Conservation (phyloP, 2,888 invertebrate species). For the Mythimna ferrago region DNA sequence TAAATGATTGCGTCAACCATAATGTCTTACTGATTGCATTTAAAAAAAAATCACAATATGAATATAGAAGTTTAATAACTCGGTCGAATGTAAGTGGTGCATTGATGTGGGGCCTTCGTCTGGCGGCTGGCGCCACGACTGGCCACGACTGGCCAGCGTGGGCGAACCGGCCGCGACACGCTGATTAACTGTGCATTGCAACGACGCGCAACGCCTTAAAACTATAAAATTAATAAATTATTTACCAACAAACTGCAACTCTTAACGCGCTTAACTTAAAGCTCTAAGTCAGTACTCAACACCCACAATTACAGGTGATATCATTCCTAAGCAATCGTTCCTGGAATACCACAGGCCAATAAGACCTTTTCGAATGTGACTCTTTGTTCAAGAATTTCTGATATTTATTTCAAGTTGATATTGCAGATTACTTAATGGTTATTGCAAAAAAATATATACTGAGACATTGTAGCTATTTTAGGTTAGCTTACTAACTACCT, state of each 20-base stretch:
- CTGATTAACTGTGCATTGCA: slow-evolving; percentile 82
- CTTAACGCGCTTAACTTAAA: slow-evolving; percentile 49
- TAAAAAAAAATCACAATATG: slow-evolving; percentile 54
- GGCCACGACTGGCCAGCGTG: slow-evolving; percentile 75
- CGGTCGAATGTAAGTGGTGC: slow-evolving; percentile 71
- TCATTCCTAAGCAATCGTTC: slow-evolving; percentile 50
- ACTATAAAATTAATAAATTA: slow-evolving; percentile 75
- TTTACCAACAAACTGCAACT: slow-evolving; percentile 59
- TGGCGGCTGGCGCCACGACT: slow-evolving; percentile 63
- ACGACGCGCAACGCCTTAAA: slow-evolving; percentile 73
- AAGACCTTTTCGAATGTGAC: slow-evolving; percentile 45
- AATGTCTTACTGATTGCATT: slow-evolving; percentile 56
- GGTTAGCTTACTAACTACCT: background rate
- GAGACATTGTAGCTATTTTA: background rate
- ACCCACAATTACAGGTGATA: slow-evolving; percentile 58
- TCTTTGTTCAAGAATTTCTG: slow-evolving; percentile 27
- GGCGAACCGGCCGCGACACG: slow-evolving; percentile 80
- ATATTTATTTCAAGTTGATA: slow-evolving; percentile 21
- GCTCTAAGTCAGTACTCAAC: slow-evolving; percentile 48
- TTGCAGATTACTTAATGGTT: slow-evolving; percentile 21
- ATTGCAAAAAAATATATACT: slow-evolving; percentile 3
- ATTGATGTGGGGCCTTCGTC: slow-evolving; percentile 69
- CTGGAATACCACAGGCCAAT: slow-evolving; percentile 43
- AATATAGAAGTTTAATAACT: slow-evolving; percentile 69
- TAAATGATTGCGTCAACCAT: slow-evolving; percentile 38